Percentiles rank a stretch among this genome's conserved stretches.
Evolutionary conservation across 2,888 invertebrate species (phyloP).

Genomic region (Achlya flavicornis): DNA sequence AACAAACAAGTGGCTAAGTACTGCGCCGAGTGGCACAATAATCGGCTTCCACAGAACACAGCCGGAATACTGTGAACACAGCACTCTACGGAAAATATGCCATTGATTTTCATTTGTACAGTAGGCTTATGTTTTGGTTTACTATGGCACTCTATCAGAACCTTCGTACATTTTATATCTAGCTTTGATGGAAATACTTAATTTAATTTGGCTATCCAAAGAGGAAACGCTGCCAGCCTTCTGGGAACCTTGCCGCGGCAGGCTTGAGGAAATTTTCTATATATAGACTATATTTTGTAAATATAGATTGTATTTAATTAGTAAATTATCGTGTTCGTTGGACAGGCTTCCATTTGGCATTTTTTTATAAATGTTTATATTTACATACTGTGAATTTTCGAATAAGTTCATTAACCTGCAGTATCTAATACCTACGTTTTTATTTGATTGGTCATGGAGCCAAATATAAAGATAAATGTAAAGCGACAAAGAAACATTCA

Average conservation of each 20-base stretch:
- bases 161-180: background rate
- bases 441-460: background rate
- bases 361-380: too few species aligned
- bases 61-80: slow-evolving; percentile 41
- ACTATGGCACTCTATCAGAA: slow-evolving; percentile 11
- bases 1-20: slow-evolving; percentile 80
- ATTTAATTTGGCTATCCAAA: background rate
- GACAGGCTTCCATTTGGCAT: too few species aligned
- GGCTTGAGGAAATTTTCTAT: too few species aligned
- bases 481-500: background rate
- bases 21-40: slow-evolving; percentile 65
- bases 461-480: background rate
- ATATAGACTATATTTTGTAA: too few species aligned
- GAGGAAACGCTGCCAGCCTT: too few species aligned
- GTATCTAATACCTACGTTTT: too few species aligned
- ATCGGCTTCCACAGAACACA: slow-evolving; percentile 69
- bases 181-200: background rate
- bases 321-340: background rate
- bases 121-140: slow-evolving; percentile 11
- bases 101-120: slow-evolving; percentile 31
- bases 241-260: too few species aligned
- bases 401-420: too few species aligned
- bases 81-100: slow-evolving; percentile 42
- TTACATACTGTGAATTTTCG: too few species aligned
- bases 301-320: too few species aligned